Evolutionary conservation across 1,140 invertebrate genomes (phyloP), one percentile per base, ranked within the genome.

Genomic region (Sinella curviseta): DNA sequence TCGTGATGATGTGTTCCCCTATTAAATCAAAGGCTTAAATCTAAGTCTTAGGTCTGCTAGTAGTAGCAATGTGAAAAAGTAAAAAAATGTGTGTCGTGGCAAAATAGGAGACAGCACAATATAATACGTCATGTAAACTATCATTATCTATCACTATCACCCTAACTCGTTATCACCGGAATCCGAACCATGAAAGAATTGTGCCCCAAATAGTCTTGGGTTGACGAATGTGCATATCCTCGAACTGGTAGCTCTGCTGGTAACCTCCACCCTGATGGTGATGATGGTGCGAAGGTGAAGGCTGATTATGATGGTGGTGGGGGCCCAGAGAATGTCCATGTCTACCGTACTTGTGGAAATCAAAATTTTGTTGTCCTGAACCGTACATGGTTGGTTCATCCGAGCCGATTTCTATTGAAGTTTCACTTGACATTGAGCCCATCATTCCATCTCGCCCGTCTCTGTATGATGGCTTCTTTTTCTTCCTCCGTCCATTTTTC

Each of bases 351-450:
- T 70, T 24, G 31, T 70, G n/a, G 12, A 2, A 30, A 33, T 70
- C 31, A 33, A 17, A 70, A n/a, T 70, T 33, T n/a, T 70, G 28
- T 30, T 70, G 65, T 8, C 3, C 65, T 16, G 65, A 70, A n/a
- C 65, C 65, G n/a, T 70, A 70, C 26, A 70, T 30, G 26, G 65
- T 70, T 31, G 65, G 65, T 30, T 70, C 65, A 70, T 70, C 65
- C 8, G 65, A 70, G 8, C 28, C 65, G 2, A 70, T 70, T 70
- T 70, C 65, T 26, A 60, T 26, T 3, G 3, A 14, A 14, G 57
- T 65, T 70, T 70, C 65, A 14, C 31, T 2, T 33, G 65, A 70
- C 31, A 33, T 33, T 30, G 65, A 70, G n/a, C 26, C 31, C 31
- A 70, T 33, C 8, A 20, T 20, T 48, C 39, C 39, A 12, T n/a